Evolutionary conservation across 1,140 invertebrate genomes (phyloP).

Genomic region (Drosophila santomea): DNA sequence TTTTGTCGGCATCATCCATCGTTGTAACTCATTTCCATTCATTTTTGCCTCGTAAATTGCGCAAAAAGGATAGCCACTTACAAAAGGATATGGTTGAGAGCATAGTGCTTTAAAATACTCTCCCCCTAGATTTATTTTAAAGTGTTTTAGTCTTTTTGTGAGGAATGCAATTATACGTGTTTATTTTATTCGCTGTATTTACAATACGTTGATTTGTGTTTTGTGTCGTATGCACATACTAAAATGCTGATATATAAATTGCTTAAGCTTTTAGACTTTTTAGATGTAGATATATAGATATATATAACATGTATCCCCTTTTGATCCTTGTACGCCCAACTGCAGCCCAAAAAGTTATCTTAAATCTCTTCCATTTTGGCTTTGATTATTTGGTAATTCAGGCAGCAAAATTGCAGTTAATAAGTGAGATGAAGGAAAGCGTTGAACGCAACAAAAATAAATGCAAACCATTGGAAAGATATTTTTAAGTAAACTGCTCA

Average conservation of each 20-base stretch:
- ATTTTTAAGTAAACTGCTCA: conserved; percentile 69
- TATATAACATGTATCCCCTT: too few relatives aligned
- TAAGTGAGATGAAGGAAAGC: conserved; percentile 26
- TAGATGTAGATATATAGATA: too few relatives aligned
- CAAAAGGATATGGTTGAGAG: conserved; percentile 40
- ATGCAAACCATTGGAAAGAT: conserved; percentile 36
- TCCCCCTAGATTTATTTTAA: background rate
- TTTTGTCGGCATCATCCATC: conserved; percentile 69
- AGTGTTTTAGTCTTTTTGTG: background rate
- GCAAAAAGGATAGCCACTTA: conserved; percentile 48
- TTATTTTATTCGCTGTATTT: background rate
- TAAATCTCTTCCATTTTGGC: conserved; percentile 30
- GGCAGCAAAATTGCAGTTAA: conserved; percentile 48
- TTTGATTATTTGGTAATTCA: conserved; percentile 45
- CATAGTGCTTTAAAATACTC: background rate
- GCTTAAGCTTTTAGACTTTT: too few relatives aligned
- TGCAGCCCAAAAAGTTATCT: conserved; percentile 7
- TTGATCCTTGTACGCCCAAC: background rate
- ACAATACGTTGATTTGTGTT: too few relatives aligned
- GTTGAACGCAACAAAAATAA: conserved; percentile 4
- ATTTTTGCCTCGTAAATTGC: conserved; percentile 69
- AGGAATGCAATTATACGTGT: background rate
- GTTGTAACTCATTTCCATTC: conserved; percentile 75
- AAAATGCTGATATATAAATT: too few relatives aligned
- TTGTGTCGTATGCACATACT: too few relatives aligned